A percentile compares a stretch with the other conserved stretches of the same genome.
Evolutionary conservation across 1,140 invertebrate species (phyloP).

Genomic region (Hyles euphorbiae): DNA sequence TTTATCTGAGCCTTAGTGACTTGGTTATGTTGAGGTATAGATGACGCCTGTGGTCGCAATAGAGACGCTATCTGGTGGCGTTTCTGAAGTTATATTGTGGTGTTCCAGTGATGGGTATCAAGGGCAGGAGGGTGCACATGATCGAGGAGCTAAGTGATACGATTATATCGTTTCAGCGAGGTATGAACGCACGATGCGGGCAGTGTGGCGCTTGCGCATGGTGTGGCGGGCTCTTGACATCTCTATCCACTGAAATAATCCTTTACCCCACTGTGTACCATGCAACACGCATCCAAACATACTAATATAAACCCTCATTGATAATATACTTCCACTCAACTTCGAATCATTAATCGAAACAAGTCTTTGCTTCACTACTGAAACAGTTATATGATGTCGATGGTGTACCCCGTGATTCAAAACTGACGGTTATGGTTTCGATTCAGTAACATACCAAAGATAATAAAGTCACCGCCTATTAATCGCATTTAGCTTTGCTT

Average conservation of each 20-base stretch:
- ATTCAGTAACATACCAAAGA: constrained; percentile 6
- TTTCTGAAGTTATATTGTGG: constrained; percentile 59
- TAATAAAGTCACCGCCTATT: constrained; percentile 28
- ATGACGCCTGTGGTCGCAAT: background rate
- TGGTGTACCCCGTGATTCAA: too few relatives aligned
- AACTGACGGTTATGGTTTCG: constrained; percentile 6
- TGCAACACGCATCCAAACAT: background rate
- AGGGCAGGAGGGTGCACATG: constrained; percentile 96
- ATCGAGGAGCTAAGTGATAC: constrained; percentile 98
- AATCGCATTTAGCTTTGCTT: constrained; percentile 54
- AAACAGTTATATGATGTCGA: constrained; percentile 1
- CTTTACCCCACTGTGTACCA: constrained; percentile 3
- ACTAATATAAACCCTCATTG: too few relatives aligned
- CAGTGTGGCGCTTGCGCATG: constrained; percentile 41
- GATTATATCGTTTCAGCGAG: constrained; percentile 98
- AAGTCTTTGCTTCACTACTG: too few relatives aligned
- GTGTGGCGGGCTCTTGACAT: constrained; percentile 37
- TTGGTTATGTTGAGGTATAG: constrained; percentile 5
- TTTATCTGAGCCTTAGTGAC: too few relatives aligned
- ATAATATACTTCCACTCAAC: too few relatives aligned
- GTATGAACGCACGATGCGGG: constrained; percentile 77
- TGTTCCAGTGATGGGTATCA: constrained; percentile 97
- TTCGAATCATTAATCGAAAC: too few relatives aligned
- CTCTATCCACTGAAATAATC: constrained; percentile 16
- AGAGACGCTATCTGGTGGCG: constrained; percentile 16